A percentile compares a stretch with the other conserved stretches of the same genome.
Conservation (phyloP, 2,113 vertebrate species). For the Heterochromis multidens region DNA sequence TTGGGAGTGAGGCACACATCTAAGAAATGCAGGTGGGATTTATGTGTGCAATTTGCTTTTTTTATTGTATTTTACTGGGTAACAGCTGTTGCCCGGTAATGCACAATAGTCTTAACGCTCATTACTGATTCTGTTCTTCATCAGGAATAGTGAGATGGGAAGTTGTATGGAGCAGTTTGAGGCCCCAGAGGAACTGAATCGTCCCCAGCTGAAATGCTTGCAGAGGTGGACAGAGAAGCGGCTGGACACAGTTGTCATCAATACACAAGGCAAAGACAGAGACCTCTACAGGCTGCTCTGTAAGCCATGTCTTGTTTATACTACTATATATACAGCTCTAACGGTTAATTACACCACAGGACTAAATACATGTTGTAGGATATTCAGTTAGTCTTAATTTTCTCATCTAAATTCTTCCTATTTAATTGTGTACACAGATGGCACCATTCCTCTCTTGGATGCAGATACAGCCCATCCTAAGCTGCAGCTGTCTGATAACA, state of each 20-base stretch:
- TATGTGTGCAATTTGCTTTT: not conserved
- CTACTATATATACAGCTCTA: not conserved
- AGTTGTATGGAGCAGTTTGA: conserved; percentile 39
- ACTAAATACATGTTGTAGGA: not conserved
- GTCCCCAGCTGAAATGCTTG: conserved; percentile 55
- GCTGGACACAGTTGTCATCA: conserved; percentile 54
- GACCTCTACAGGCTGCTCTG: conserved; percentile 73
- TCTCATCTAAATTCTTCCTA: not conserved
- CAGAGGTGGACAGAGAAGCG: conserved; percentile 72
- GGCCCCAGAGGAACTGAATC: conserved; percentile 60
- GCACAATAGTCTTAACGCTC: not conserved
- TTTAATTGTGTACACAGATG: conserved; percentile 62
- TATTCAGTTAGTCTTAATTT: not conserved
- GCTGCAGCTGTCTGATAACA: conserved; percentile 69
- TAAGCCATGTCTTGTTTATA: conserved; percentile 40
- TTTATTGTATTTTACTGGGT: no score
- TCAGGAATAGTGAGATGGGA: conserved; percentile 10
- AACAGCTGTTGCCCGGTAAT: not conserved
- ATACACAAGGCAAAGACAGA: conserved; percentile 55
- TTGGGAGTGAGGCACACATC: not conserved
- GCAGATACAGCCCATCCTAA: conserved; percentile 75
- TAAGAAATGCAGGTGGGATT: not conserved
- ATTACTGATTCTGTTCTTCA: not conserved
- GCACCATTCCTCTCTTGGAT: conserved; percentile 64
- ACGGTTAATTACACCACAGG: not conserved